These are phyloP conservation scores for Paracyclopina nana DNA, from an alignment of 1,140 invertebrate species.

Conservation along the genomic window DNA sequence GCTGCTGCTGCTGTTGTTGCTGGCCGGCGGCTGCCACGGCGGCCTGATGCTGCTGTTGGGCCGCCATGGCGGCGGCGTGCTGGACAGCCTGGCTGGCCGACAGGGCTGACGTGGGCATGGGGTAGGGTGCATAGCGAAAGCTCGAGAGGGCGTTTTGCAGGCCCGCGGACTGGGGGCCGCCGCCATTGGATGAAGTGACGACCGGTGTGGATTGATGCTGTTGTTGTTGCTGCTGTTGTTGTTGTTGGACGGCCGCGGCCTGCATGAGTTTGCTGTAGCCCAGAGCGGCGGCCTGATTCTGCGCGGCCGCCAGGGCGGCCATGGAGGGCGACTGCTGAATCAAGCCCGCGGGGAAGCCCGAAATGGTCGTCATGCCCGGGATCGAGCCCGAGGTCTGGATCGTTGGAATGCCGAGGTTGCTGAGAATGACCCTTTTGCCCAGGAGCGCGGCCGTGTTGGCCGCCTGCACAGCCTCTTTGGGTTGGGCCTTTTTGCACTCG, in stretches of 20 bases:
- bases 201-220: too few relatives aligned
- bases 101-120: slow-evolving; percentile 36
- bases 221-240: too few relatives aligned
- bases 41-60: slow-evolving; percentile 23
- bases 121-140: slow-evolving; percentile 42
- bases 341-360: too few relatives aligned
- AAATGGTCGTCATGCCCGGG: slow-evolving; percentile 18
- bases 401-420: slow-evolving; percentile 25
- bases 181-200: too few relatives aligned
- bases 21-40: slow-evolving; percentile 28
- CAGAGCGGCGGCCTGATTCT: slow-evolving; percentile 36
- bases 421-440: slow-evolving; percentile 43
- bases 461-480: slow-evolving; percentile 63
- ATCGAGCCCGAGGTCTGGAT: not conserved
- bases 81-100: not conserved
- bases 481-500: slow-evolving; percentile 78
- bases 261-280: slow-evolving; percentile 48
- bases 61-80: slow-evolving; percentile 25
- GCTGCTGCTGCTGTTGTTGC: slow-evolving; percentile 6
- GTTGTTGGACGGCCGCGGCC: too few relatives aligned
- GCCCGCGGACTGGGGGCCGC: slow-evolving; percentile 38
- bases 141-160: slow-evolving; percentile 19
- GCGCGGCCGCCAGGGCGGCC: slow-evolving; percentile 33
- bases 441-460: slow-evolving; percentile 33
- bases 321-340: too few relatives aligned